Evolutionary conservation across 2,888 invertebrate species (phyloP).

Genomic region (Drosophila meridionalis): DNA sequence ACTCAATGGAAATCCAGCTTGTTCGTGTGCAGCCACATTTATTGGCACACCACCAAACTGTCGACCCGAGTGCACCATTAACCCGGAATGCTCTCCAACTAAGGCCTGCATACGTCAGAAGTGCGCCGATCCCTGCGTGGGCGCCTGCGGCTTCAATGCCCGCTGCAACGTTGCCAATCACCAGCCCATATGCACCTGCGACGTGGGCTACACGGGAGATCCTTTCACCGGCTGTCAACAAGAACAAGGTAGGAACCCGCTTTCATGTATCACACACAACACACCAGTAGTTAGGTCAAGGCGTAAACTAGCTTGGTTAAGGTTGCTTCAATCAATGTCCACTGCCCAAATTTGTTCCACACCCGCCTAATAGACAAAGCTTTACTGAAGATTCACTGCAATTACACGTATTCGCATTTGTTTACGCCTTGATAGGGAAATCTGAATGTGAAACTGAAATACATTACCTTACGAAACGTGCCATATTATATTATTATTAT

Average conservation of each 20-base stretch:
- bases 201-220: slow-evolving; percentile 87
- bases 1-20: slow-evolving; percentile 86
- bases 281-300: slow-evolving; percentile 66
- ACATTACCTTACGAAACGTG: slow-evolving; percentile 9
- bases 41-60: slow-evolving; percentile 88
- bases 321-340: slow-evolving; percentile 86
- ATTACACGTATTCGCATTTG: slow-evolving; percentile 31
- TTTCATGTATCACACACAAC: slow-evolving; percentile 36
- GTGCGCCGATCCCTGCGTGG: slow-evolving; percentile 88
- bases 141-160: slow-evolving; percentile 89
- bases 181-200: slow-evolving; percentile 86
- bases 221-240: slow-evolving; percentile 88
- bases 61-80: slow-evolving; percentile 88
- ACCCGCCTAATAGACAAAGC: slow-evolving; percentile 35
- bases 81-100: slow-evolving; percentile 86
- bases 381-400: slow-evolving; percentile 35
- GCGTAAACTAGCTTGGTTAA: slow-evolving; percentile 76
- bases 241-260: slow-evolving; percentile 83
- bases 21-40: slow-evolving; percentile 87
- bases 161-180: slow-evolving; percentile 87
- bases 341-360: slow-evolving; percentile 26
- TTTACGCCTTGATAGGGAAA: slow-evolving; percentile 62
- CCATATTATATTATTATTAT: not conserved
- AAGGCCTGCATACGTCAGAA: slow-evolving; percentile 86
- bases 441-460: slow-evolving; percentile 58